Evolutionary conservation across 37 sponge, comb jelly and placozoan species (phyloP), one percentile per base, ranked within the genome.

Genomic region (Axinella damicornis): DNA sequence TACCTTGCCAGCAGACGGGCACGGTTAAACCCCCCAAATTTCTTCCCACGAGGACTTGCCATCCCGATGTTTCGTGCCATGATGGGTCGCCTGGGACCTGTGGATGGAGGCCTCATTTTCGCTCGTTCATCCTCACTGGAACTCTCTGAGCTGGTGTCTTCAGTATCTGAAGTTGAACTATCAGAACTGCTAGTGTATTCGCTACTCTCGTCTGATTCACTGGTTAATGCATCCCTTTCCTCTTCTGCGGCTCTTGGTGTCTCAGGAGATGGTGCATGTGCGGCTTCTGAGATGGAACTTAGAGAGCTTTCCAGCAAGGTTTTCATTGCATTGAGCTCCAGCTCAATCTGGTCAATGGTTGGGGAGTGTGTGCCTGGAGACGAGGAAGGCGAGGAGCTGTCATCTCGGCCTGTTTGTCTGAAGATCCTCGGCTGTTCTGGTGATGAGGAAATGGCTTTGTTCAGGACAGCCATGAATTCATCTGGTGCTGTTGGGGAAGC

Each of bases 51-150:
- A 34, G 56, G 30, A 17, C 62, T 40, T 12, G 37, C 30, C 60
- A 74, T 76, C 22, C 78, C 84, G 6, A 77, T 68, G 27, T 89
- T 89, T 22, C 77, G 53, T n/a, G 73, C 89, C 84, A 77, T 77
- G 0, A 83, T 71, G 6, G 84, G 89, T n/a, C 83, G 30, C 35
- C 54, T 77, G 14, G 81, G 74, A 46, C 46, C 9, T 46, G 46
- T 46, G 0, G 54, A 32, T 1, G 34, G 34, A 21, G 83, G 61
- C 22, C 61, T 72, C 61, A 25, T 83, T 64, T 19, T 73, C 22
- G 34, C 39, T 18, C 6, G 14, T 52, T 85, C 86, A 15, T 78
- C 72, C 57, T 78, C 86, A 77, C 69, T 76, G 18, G 86, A 77
- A 22, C 65, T 58, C 16, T 82, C 82, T 28, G 75, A 54, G 27